Evolutionary conservation across 2,888 invertebrate genomes (phyloP), one percentile per base, ranked within the genome.

Genomic region (Tenthredo amoena): DNA sequence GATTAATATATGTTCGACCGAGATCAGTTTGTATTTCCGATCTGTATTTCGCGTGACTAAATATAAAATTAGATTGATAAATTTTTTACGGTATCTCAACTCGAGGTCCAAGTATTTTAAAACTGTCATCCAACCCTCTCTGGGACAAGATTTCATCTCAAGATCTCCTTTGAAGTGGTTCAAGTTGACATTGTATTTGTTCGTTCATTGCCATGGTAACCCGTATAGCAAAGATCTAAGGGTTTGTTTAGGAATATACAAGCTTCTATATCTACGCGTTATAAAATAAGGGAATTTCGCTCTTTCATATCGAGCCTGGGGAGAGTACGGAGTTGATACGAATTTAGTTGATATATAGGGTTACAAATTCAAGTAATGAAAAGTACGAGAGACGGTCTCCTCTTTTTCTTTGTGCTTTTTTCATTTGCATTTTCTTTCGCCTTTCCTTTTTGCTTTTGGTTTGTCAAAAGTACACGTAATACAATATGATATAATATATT

Each of bases 141-240:
- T 26, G 2, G 76, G 12, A 55, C 31, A 34, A 77, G 50, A 50
- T 77, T 31, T 47, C 50, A 18, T 26, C 47, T 40, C 31, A 37
- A 77, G 26, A 50, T 77, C 31, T 47, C n/a, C 47, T 50, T 77
- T 50, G 76, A 77, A 50, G 76, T 77, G 47, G 76, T 77, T 50
- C 15, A 47, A 55, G 26, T 47, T 43, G 18, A 50, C 50, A 50
- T 21, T 43, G 50, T 50, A 2, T 50, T 77, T 34, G 12, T 77
- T 77, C 21, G 76, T 21, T 31, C 47, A 77, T 55, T 77, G 12
- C 50, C 76, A 77, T 77, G 50, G 76, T 77, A 26, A 77, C 50
- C 50, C 7, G 10, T 74, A 1, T 21, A 21, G 18, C 26, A 62
- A 62, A 62, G n/a, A n/a, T 55, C 37, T 9, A 9, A 37, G 37